phyloP scores from a whole-genome alignment of 2,113 vertebrate species.

The Columba janthina region DNA sequence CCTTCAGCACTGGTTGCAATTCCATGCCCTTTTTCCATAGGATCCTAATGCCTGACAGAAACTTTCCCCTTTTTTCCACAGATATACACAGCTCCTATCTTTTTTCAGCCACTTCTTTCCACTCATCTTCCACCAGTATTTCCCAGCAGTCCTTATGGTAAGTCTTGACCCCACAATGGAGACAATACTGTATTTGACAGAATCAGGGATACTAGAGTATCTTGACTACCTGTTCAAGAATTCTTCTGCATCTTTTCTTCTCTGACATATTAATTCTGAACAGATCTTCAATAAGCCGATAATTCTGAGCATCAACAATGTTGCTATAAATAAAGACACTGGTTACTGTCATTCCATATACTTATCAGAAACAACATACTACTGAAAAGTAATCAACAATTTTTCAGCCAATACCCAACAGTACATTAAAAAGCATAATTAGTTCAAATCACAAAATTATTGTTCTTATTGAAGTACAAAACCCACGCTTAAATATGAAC shows the following conservation, averaged over 20 bases:
- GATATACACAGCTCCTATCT: not conserved
- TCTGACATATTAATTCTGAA: conserved; percentile 93
- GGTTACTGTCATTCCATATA: not conserved
- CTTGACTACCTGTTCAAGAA: conserved; percentile 90
- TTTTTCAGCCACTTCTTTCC: not conserved
- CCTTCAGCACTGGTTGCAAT: not conserved
- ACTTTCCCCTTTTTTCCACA: not conserved
- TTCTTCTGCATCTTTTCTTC: conserved; percentile 93
- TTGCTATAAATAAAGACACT: conserved; percentile 80
- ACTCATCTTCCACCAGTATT: not conserved
- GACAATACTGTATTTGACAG: not conserved
- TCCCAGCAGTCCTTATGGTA: not conserved
- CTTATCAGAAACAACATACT: not conserved
- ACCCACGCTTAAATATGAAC: not conserved
- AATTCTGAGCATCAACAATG: conserved; percentile 96
- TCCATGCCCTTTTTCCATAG: not conserved
- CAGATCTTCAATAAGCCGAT: conserved; percentile 92
- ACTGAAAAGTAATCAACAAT: not conserved
- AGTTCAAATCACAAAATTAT: not conserved
- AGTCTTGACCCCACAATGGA: not conserved
- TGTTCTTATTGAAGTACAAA: not conserved
- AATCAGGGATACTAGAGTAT: not conserved
- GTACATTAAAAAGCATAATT: not conserved
- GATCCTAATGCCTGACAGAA: not conserved
- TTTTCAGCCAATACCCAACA: not conserved